Evolutionary conservation across 2,797 vertebrate genomes (phyloP), one percentile per base, ranked within the genome.

Genomic region (Botia kubotai): DNA sequence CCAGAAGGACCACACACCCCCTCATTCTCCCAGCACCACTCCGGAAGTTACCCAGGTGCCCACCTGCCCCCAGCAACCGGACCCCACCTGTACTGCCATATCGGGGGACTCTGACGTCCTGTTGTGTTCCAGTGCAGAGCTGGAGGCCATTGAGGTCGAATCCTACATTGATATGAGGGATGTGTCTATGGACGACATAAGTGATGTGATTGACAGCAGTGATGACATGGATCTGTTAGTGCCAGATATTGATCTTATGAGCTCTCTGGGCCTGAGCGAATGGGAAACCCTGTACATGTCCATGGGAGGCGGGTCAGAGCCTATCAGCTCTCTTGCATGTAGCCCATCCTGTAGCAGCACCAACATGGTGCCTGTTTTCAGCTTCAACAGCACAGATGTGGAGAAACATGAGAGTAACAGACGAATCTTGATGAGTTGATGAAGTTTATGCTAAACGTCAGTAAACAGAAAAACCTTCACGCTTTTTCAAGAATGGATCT

Each of bases 241-340:
- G 82, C 97, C 97, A 0, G 98, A 99, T 89, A 94, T 99, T 84
- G 97, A 99, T 91, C 92, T 98, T 78, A 94, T 93, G 0, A 92
- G 95, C 39, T 95, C 97, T 67, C 95, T 98, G 88, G 96, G 97
- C 43, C 89, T 95, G 50, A 94, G 96, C 71, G 97, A 99, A 92
- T 98, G 97, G 97, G 98, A 99, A 90, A 95, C 97, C n/a, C 90
- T 98, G 87, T 96, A 96, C 58, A 93, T 93, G 88, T 95, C 94
- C 1, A 93, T 95, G 87, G 88, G 94, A 4, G 93, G 88, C 0
- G 96, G 97, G 89, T 92, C 97, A 87, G 97, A 97, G 87, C 95
- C 96, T 3, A 93, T 99, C 72, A 96, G 94, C 91, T 95, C 95
- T 1, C 96, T 96, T 0, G 90, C 95, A 83, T 93, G 97, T 87